Evolutionary conservation across 2,113 vertebrate species (phyloP), one percentile per base, ranked within the genome.

Genomic region (Pavo muticus): DNA sequence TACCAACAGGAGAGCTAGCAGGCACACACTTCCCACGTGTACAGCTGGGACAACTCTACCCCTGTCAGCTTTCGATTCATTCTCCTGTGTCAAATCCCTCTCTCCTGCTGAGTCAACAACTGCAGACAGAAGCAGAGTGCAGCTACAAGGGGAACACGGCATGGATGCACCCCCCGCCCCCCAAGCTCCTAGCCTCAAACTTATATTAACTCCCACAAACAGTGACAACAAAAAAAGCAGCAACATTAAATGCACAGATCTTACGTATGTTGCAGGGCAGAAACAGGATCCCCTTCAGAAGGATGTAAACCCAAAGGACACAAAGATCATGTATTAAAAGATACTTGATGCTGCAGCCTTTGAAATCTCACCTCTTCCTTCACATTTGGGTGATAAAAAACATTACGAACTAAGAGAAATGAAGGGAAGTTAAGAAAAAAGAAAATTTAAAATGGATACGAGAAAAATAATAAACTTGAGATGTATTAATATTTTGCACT

Each of bases 361-460:
- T 96, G 94, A 95, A 95, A 97, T 96, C 94, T 95, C 94, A 97
- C 90, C 93, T 97, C 94, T 95, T 97, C 95, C 94, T 97, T 97
- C 95, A 93, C 93, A 95, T 94, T 95, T 95, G 94, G 86, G 93
- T 95, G 88, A 96, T 96, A 95, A 94, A 97, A 96, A 95, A 95
- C 94, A 96, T 97, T 95, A 96, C 88, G 93, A 93, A 97, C 94
- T 91, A 96, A 95, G 95, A 95, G 90, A 96, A 95, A 97, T 27
- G 90, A 95, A 96, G 91, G 95, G 91, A 97, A 95, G 95, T 97
- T 97, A 95, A 97, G 91, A 96, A 95, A 96, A 96, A 95, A 93
- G 90, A 96, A 97, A 95, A 93, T 95, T 95, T 97, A 90, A 95
- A 96, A 94, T 63, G 93, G 93, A 91, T 88, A 96, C 72, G 57